Evolutionary conservation across 2,797 vertebrate genomes (phyloP), one percentile per base, ranked within the genome.

Genomic region (Leptoclinus maculatus): DNA sequence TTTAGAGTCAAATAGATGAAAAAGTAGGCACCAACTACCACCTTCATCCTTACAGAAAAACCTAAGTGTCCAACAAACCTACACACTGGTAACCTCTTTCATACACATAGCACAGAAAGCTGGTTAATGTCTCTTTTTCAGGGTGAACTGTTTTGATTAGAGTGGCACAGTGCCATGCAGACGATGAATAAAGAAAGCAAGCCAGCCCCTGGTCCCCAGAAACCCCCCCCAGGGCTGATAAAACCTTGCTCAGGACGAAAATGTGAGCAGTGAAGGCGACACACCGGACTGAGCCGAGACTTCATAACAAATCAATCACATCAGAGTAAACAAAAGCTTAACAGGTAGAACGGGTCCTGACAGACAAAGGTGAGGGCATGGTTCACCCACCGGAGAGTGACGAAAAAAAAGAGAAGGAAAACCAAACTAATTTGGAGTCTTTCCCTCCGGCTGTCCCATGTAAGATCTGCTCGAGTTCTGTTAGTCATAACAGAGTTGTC

Each of bases 401-500:
- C 10, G 38, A 12, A 5, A 27, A 19, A 59, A 60, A 21, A 29
- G 4, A 32, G 39, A 45, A 49, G 45, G 3, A 76, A 72, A 82
- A 79, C 1, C 53, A 70, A 82, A 79, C 23, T 16, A 23, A 68
- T 73, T 58, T 38, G 2, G 16, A 60, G 45, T 7, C 23, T 64
- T 78, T 84, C 73, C 74, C 59, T 76, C 71, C 56, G 67, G 84
- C 72, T 66, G 43, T 71, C 41, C 73, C 29, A 6, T 17, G 9
- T 27, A 34, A 9, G 59, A 57, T 56, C 71, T 69, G 80, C 73
- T 65, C 2, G 0, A 45, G 43, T 78, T 79, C 41, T 65, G 63
- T 83, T 85, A 81, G 73, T 88, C 82, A 87, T 80, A 87, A 88
- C 82, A 85, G 4, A 71, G 47, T 54, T 74, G 80, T 82, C 82